A percentile compares a stretch with the other conserved stretches of the same genome.
Conservation (phyloP, 2,113 vertebrate species). For the Noctilio leporinus region DNA sequence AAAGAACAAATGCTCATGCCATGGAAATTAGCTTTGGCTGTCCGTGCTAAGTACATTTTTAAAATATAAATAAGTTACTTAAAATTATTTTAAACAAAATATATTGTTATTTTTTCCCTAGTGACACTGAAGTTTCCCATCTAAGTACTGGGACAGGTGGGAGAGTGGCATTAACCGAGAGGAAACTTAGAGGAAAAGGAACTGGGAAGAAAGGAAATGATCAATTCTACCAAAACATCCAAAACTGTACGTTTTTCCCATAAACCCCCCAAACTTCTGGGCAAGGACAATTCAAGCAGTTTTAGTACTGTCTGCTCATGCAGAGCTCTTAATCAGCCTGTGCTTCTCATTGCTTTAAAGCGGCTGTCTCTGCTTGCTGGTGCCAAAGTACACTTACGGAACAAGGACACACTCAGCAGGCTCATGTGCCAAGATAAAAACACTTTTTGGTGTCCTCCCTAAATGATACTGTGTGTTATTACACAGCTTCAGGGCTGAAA, state of each 20-base stretch:
- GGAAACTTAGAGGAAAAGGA: background rate
- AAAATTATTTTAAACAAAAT: background rate
- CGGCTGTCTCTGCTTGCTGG: background rate
- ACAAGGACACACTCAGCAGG: background rate
- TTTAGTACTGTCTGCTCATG: background rate
- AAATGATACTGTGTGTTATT: background rate
- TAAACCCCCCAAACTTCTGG: background rate
- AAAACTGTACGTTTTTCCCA: background rate
- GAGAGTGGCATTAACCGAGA: background rate
- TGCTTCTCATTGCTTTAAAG: background rate
- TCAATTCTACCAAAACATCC: background rate
- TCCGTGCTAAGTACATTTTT: background rate
- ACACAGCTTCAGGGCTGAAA: constrained; percentile 44
- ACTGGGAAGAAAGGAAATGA: background rate
- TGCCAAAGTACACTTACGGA: background rate
- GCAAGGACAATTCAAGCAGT: background rate
- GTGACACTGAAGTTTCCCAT: background rate
- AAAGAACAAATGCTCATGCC: background rate
- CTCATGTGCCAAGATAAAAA: background rate
- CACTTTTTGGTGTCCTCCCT: constrained; percentile 32
- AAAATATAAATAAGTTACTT: background rate
- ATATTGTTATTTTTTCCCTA: background rate
- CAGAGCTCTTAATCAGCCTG: background rate
- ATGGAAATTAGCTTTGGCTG: background rate
- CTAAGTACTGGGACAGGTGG: background rate